These are phyloP conservation scores for Simalia tracyae DNA, from an alignment of 2,797 vertebrate genomes.

Conservation along the genomic window DNA sequence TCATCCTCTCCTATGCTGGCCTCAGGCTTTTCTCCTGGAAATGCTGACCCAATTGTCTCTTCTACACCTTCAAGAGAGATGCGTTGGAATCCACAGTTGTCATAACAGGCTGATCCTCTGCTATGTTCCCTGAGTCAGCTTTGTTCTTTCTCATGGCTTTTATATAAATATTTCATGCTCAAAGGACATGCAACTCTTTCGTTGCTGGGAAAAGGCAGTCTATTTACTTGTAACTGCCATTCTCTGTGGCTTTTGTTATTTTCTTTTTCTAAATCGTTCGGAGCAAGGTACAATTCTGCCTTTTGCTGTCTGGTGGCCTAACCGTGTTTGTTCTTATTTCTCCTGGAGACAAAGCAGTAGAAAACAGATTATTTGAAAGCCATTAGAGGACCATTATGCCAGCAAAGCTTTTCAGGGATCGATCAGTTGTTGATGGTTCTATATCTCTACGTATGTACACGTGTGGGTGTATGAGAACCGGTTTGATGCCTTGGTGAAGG, in stretches of 20 bases:
- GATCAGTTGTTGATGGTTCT: slow-evolving; percentile 42
- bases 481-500: too few species aligned
- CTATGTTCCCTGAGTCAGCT: not conserved
- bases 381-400: slow-evolving; percentile 6
- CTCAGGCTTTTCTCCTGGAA: not conserved
- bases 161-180: slow-evolving; percentile 2
- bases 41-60: not conserved
- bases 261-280: slow-evolving; percentile 26
- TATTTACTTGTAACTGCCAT: not conserved
- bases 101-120: not conserved
- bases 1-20: not conserved
- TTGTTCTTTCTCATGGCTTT: not conserved
- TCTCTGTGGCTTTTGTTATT: not conserved
- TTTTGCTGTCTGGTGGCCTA: slow-evolving; percentile 17
- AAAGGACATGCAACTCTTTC: slow-evolving; percentile 33
- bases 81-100: not conserved
- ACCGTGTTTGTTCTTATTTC: slow-evolving; percentile 24
- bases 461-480: too few species aligned
- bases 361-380: slow-evolving; percentile 39
- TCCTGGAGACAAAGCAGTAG: not conserved
- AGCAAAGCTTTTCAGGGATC: slow-evolving; percentile 33
- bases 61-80: not conserved
- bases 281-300: slow-evolving; percentile 18
- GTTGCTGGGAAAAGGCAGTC: slow-evolving; percentile 1
- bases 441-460: not conserved